phyloP scores from a whole-genome alignment of 2,113 vertebrate genomes.

The Chaenocephalus aceratus region DNA sequence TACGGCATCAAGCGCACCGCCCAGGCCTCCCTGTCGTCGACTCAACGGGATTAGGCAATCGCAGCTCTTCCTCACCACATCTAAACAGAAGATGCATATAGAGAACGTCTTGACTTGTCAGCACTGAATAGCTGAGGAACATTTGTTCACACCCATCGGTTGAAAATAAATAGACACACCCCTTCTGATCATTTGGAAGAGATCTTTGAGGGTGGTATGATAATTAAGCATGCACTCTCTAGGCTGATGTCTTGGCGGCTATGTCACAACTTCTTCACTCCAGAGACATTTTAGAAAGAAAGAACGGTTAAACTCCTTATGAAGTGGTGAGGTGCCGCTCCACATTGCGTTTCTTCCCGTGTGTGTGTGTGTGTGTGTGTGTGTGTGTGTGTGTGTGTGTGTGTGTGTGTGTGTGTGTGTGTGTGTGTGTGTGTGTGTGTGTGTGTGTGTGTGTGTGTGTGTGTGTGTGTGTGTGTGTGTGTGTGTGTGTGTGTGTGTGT shows the following conservation, averaged over 20 bases:
- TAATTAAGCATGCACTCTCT: conserved; percentile 13
- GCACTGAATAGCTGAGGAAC: conserved; percentile 41
- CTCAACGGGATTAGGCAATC: conserved; percentile 50
- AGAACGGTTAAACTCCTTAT: too few species aligned
- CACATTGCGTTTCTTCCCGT: too few species aligned
- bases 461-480: too few species aligned
- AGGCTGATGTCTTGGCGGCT: conserved; percentile 31
- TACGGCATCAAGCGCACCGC: conserved; percentile 33
- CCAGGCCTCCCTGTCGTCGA: conserved; percentile 10
- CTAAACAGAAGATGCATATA: conserved; percentile 51
- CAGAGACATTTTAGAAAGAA: background rate
- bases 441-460: too few species aligned
- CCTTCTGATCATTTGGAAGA: conserved; percentile 34
- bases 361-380: too few species aligned
- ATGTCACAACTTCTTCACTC: conserved; percentile 20
- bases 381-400: too few species aligned
- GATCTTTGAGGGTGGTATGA: conserved; percentile 35
- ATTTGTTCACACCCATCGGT: conserved; percentile 59
- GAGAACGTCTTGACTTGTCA: conserved; percentile 66
- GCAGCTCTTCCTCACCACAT: conserved; percentile 53
- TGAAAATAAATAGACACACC: conserved; percentile 72
- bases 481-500: too few species aligned
- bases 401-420: too few species aligned
- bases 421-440: too few species aligned
- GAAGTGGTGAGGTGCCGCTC: too few species aligned